These are phyloP conservation scores for Enhydra lutris DNA, from an alignment of 2,113 vertebrate genomes.

Conservation along the genomic window DNA sequence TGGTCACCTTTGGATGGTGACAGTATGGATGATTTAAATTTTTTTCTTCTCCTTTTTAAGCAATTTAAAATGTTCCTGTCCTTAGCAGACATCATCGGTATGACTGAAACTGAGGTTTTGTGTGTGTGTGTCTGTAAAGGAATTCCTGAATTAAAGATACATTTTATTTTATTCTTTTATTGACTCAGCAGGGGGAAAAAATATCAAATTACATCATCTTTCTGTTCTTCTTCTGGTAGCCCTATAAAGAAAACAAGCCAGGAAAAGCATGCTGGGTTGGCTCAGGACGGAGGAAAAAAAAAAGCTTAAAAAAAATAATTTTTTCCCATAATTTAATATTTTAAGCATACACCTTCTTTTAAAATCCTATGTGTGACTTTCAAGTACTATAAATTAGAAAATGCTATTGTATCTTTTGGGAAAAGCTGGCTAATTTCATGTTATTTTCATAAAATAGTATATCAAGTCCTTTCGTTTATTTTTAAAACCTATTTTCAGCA, in stretches of 20 bases:
- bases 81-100: not conserved
- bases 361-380: not conserved
- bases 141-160: not conserved
- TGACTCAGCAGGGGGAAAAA: not conserved
- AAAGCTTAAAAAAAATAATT: not conserved
- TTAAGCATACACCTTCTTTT: conserved; percentile 36
- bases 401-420: not conserved
- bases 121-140: not conserved
- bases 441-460: conserved; percentile 42
- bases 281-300: conserved; percentile 14
- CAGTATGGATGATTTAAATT: not conserved
- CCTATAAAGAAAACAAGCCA: conserved; percentile 41
- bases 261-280: conserved; percentile 13
- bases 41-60: not conserved
- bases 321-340: conserved; percentile 53
- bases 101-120: not conserved
- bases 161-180: conserved; percentile 47
- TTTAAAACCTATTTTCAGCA: not conserved
- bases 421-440: not conserved
- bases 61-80: not conserved
- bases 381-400: not conserved
- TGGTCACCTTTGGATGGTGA: not conserved
- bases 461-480: not conserved
- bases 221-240: conserved; percentile 10
- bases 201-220: conserved; percentile 34